These are phyloP conservation scores for Embidobia sp. DNA, from an alignment of 2,888 invertebrate genomes.

Conservation along the genomic window DNA sequence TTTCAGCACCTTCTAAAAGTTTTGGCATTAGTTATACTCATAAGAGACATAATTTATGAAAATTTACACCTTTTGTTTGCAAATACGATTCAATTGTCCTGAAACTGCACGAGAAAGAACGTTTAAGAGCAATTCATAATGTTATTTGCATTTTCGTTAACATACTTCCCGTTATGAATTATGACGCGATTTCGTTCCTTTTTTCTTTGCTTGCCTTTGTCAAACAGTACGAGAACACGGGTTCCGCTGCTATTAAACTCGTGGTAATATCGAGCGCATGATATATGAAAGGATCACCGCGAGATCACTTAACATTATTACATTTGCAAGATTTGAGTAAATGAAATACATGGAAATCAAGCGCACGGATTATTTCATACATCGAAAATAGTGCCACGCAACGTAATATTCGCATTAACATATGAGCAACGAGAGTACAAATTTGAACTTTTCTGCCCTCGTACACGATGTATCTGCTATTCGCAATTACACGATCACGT, in stretches of 20 bases:
- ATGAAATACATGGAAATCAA: slow-evolving; percentile 40
- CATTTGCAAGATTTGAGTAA: slow-evolving; percentile 49
- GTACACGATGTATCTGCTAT: slow-evolving; percentile 19
- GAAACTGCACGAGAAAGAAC: slow-evolving; percentile 8
- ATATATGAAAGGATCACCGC: slow-evolving; percentile 43
- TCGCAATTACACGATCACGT: slow-evolving; percentile 43
- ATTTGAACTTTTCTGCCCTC: slow-evolving; percentile 41
- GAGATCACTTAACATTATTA: slow-evolving; percentile 54
- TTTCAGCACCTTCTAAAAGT: not conserved
- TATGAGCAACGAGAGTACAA: slow-evolving; percentile 40
- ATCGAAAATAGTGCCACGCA: slow-evolving; percentile 9
- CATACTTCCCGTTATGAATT: slow-evolving; percentile 12
- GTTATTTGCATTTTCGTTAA: slow-evolving; percentile 25
- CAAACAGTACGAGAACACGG: slow-evolving; percentile 33
- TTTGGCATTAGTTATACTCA: not conserved
- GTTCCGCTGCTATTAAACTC: not conserved
- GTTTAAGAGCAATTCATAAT: slow-evolving; percentile 25
- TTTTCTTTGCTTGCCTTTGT: slow-evolving; percentile 29
- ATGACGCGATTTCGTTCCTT: slow-evolving; percentile 3
- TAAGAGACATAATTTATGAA: slow-evolving; percentile 7
- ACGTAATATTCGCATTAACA: slow-evolving; percentile 38
- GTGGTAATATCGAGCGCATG: slow-evolving; percentile 20
- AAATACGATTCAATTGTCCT: slow-evolving; percentile 1
- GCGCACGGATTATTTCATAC: slow-evolving; percentile 43
- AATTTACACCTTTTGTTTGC: slow-evolving; percentile 23